Percentiles rank a stretch among this genome's conserved stretches.
Evolutionary conservation across 2,113 vertebrate genomes (phyloP).

Genomic region (Pseudorasbora parva): DNA sequence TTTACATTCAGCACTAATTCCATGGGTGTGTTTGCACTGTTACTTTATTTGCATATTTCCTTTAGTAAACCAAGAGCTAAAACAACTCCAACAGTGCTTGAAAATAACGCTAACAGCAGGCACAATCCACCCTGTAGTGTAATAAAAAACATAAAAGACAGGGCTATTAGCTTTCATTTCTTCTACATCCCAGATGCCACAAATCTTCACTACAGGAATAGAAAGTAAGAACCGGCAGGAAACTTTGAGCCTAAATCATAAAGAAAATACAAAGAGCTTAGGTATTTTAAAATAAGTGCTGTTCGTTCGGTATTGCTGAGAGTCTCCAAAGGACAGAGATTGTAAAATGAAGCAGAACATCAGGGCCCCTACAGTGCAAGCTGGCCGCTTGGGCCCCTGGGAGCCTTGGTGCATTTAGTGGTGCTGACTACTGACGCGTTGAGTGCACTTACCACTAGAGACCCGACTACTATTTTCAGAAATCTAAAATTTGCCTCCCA

Average conservation of each 20-base stretch:
- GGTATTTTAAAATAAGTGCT: neutral
- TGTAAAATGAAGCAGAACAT: neutral
- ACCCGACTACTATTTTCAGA: neutral
- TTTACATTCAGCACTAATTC: neutral
- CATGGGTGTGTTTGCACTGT: constrained; percentile 5
- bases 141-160: neutral
- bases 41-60: constrained; percentile 14
- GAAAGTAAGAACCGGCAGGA: neutral
- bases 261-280: neutral
- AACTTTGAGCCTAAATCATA: neutral
- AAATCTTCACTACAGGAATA: neutral
- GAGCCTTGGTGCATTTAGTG: neutral
- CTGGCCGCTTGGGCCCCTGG: neutral
- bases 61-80: constrained; percentile 4
- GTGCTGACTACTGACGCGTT: neutral
- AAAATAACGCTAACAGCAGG: constrained; percentile 12
- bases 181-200: neutral
- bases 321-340: neutral
- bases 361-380: neutral
- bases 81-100: neutral
- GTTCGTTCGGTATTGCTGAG: neutral
- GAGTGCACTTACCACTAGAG: neutral
- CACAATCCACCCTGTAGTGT: neutral
- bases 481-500: neutral
- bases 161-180: constrained; percentile 19